These are phyloP conservation scores for Steinernema feltiae DNA, from an alignment of 1,140 invertebrate species.

Conservation along the genomic window DNA sequence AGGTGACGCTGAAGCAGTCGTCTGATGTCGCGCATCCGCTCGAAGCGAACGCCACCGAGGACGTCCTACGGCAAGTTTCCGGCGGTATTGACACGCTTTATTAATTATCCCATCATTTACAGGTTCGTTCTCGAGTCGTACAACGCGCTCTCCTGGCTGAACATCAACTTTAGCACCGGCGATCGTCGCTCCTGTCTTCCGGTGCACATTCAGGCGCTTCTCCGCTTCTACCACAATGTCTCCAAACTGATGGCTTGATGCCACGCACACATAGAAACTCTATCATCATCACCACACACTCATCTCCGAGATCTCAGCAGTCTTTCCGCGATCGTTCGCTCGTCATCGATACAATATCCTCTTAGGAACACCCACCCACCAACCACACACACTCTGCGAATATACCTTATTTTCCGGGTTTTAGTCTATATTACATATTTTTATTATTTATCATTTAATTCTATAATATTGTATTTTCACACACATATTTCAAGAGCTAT, in stretches of 20 bases:
- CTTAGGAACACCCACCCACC: too few relatives aligned
- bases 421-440: background rate
- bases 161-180: conserved; percentile 83
- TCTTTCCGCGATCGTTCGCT: too few relatives aligned
- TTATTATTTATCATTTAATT: background rate
- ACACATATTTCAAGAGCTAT: background rate
- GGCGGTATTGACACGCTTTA: too few relatives aligned
- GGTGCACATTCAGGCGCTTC: conserved; percentile 89
- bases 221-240: conserved; percentile 59
- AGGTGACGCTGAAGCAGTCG: background rate
- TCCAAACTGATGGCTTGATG: background rate
- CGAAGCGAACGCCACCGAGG: conserved; percentile 87
- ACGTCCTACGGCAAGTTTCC: conserved; percentile 79
- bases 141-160: conserved; percentile 95
- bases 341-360: too few relatives aligned
- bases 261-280: background rate
- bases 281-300: background rate
- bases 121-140: conserved; percentile 96
- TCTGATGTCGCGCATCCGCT: conserved; percentile 72
- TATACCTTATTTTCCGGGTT: conserved; percentile 1
- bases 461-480: background rate
- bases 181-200: conserved; percentile 94
- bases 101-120: too few relatives aligned
- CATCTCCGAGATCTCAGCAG: background rate
- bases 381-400: too few relatives aligned